Evolutionary conservation across 2,113 vertebrate species (phyloP), one percentile per base, ranked within the genome.

Genomic region (Brachyhypopomus gauderio): DNA sequence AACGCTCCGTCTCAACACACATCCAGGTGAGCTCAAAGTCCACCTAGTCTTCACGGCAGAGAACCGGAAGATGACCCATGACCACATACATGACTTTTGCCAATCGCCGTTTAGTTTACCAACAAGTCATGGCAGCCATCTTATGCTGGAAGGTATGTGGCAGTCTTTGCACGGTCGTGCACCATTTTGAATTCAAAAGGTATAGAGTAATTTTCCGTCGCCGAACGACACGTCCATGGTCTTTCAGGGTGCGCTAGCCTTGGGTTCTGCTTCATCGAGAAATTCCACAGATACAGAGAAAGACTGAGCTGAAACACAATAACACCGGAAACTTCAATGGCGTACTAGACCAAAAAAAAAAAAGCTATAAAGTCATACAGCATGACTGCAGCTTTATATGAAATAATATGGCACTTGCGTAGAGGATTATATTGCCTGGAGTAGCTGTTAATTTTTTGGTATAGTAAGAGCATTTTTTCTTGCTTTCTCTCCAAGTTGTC

Each of bases 241-340:
- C 23, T 38, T 27, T 62, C 41, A n/a, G 60, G 66, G 38, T 71
- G 77, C 56, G 60, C n/a, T 79, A 79, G 70, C 67, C 56, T 27
- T 69, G n/a, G 23, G 64, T 64, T 27, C 48, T 20, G 52, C 77
- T 78, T 45, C 77, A 45, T 19, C 27, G 16, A 79, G 55, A 62
- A 72, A 2, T 36, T 62, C 55, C 16, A 23, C 12, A n/a, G 63
- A 62, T 22, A 48, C 12, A 27, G 63, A 62, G 67, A 48, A 27
- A 60, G 69, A 25, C 25, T 8, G 45, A 14, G 41, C 56, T 72
- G 36, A 67, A 19, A 23, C n/a, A 27, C 55, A 78, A 71, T 20
- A 12, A 71, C 66, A 79, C 12, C 17, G 12, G 77, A 4, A 66
- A 55, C 52, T 41, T 2, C 5, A 30, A 41, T 25, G 38, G 52